Conservation (phyloP, 2,113 vertebrate genomes). For the Blennius ocellaris region DNA sequence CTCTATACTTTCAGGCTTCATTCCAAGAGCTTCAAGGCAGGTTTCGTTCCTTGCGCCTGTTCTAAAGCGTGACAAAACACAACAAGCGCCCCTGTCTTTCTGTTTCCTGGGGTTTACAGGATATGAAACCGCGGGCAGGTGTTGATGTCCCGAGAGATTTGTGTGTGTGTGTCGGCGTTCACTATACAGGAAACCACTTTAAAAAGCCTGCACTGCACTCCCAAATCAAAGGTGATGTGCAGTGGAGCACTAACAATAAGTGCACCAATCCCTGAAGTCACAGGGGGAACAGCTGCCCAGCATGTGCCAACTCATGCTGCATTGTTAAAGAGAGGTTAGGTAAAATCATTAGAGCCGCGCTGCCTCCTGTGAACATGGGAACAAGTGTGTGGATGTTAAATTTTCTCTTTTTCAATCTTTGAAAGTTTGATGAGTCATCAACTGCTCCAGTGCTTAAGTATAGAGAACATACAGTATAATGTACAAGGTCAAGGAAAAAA, state of each 20-base stretch:
- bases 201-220: constrained; percentile 27
- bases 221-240: constrained; percentile 65
- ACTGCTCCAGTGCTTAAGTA: constrained; percentile 2
- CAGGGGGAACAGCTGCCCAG: constrained; percentile 35
- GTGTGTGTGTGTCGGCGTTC: constrained; percentile 17
- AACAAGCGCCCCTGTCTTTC: constrained; percentile 49
- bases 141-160: constrained; percentile 50
- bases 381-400: not conserved
- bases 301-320: constrained; percentile 58
- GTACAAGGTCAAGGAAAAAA: not conserved
- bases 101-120: constrained; percentile 54
- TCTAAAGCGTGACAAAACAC: constrained; percentile 63
- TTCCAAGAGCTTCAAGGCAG: constrained; percentile 48
- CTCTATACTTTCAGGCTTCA: constrained; percentile 34
- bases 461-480: not conserved
- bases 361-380: constrained; percentile 22
- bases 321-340: constrained; percentile 54
- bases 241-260: constrained; percentile 46
- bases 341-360: constrained; percentile 28
- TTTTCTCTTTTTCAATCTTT: constrained; percentile 26
- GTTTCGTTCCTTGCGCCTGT: constrained; percentile 46
- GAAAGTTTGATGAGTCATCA: constrained; percentile 43
- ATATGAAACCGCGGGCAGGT: constrained; percentile 65
- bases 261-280: constrained; percentile 45
- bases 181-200: constrained; percentile 32